Evolutionary conservation across 2,797 vertebrate species (phyloP).

Genomic region (Sebastes kiyomatsui): DNA sequence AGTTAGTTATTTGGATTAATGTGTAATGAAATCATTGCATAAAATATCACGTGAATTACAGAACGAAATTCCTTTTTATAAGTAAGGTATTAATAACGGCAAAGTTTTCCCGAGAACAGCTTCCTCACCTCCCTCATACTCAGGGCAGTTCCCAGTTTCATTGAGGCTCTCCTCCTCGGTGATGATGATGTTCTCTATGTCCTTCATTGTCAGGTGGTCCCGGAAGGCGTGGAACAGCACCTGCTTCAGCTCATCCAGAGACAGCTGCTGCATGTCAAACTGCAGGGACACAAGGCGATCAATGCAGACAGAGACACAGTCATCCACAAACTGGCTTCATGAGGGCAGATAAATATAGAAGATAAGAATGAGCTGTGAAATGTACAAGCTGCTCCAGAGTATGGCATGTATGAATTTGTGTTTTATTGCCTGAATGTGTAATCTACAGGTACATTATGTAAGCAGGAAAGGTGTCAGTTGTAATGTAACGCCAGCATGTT

Average conservation of each 20-base stretch:
- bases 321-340: conserved; percentile 33
- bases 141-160: conserved; percentile 95
- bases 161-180: conserved; percentile 98
- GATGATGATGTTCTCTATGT: conserved; percentile 99
- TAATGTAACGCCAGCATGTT: conserved; percentile 30
- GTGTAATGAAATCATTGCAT: not conserved
- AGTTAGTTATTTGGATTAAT: not conserved
- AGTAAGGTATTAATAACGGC: not conserved
- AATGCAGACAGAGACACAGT: conserved; percentile 51
- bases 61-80: not conserved
- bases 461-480: conserved; percentile 7
- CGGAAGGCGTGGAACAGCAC: conserved; percentile 98
- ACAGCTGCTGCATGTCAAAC: conserved; percentile 99
- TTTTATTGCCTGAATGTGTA: not conserved
- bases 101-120: conserved; percentile 2
- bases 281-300: conserved; percentile 75
- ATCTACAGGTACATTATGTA: not conserved
- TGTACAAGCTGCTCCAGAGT: not conserved
- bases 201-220: conserved; percentile 99
- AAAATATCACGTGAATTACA: not conserved
- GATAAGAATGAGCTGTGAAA: conserved; percentile 21
- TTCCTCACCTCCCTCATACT: conserved; percentile 93
- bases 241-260: conserved; percentile 98
- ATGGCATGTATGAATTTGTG: not conserved
- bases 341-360: conserved; percentile 32